Base-by-base conservation (phyloP, 2,888 invertebrate genomes). In the Epistrophe eligans region DNA sequence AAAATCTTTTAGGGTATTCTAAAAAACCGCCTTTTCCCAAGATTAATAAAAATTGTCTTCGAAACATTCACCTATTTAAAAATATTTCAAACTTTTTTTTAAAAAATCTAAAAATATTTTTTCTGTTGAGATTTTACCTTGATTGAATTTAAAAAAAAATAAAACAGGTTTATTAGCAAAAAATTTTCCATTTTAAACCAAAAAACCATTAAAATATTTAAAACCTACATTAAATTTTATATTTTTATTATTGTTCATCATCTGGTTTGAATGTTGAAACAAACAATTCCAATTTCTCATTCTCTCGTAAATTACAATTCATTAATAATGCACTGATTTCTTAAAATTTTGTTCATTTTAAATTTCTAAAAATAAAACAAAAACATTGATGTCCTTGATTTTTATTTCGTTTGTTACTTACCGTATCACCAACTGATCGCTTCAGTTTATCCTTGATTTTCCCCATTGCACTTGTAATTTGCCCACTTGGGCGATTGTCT, bases 381-480 rank as follows among this genome's bases (percentile, higher is more conserved):
- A 24, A 58, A 52, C 28, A 52, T 28, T 13, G 9, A n/a, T 43
- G 64, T 74, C 71, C 70, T 76, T 66, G 64, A 15, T 32, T 45
- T 48, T 50, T n/a, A 9, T 57, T 32, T 35, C 15, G n/a, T 38
- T 58, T 43, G 0, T 24, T 62, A 79, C 87, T 87, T 79, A 87
- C 87, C 77, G 70, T 71, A 38, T 83, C 87, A 40, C 64, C 85
- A 11, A 90, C 90, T 38, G 90, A 89, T 83, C 92, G 89, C 24
- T 92, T 91, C 58, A 93, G 88, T 90, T 92, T 92, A 71, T 92
- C 93, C 91, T 92, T 92, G 66, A 93, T 89, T 89, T 92, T 92
- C 55, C 92, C 92, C 92, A 93, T 91, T 73, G 93, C 91, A 88
- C 89, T 92, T 90, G 91, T 92, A 76, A 92, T 89, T 87, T 91